Base-by-base conservation (phyloP, 2,113 vertebrate species). In the Antechinus stuartii region DNA sequence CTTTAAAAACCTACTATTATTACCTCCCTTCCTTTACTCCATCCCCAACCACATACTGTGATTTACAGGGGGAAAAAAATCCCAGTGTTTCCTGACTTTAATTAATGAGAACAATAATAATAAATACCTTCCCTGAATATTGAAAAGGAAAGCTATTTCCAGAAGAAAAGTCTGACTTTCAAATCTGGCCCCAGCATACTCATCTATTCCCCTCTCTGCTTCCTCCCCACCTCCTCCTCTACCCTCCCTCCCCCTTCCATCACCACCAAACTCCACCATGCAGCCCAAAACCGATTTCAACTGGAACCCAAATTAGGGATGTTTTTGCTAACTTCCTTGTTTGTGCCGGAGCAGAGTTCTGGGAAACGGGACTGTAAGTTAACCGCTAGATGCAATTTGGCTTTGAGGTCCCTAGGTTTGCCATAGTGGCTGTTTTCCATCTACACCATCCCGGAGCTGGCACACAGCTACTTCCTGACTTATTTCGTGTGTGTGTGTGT, bases 391-490 rank as follows among this genome's bases (percentile, higher is more conserved):
- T 16, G 50, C 52, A 92, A 90, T 94, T 93, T 54, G 91, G 92
- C 95, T 95, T 68, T 90, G 95, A 91, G 68, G 92, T 95, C 92
- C 35, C 91, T 22, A 90, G 52, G n/a, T 94, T 94, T 95, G 90
- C 93, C 95, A 93, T 0, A 1, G 30, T 68, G 91, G 89, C 92
- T 93, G 95, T 93, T 96, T 95, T 95, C 95, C 94, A 96, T 90
- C 93, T 56, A 52, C 92, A 92, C 24, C 52, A 94, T 90, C 92
- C 96, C 54, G 54, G 68, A 27, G 92, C 93, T 95, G 96, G 95
- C 95, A 94, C 11, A 54, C 89, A 52, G 8, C 2, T 22, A 93
- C 95, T 96, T 98, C 97, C 97, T 96, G 96, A 90, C 97, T 98
- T 68, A 11, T 46, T 95, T 22, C 35, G 19, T 8, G 68, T 42